Conservation (phyloP, 1,140 invertebrate species). For the Nephila pilipes region DNA sequence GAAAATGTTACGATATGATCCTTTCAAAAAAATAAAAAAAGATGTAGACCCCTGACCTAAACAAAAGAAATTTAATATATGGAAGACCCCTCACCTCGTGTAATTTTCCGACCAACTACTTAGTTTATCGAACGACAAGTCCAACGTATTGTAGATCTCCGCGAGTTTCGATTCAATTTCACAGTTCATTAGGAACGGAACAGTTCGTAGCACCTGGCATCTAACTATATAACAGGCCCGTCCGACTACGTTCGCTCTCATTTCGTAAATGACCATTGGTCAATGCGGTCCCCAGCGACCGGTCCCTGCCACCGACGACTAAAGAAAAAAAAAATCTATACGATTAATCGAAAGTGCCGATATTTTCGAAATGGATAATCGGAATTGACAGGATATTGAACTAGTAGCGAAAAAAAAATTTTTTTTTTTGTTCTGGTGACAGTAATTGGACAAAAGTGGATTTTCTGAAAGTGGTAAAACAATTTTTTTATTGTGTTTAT, state of each 20-base stretch:
- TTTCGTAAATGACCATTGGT: slow-evolving; percentile 28
- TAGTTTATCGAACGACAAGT: slow-evolving; percentile 63
- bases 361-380: background rate
- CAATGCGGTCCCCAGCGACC: background rate
- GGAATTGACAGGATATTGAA: background rate
- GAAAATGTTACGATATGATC: too few species aligned
- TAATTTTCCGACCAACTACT: slow-evolving; percentile 30
- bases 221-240: slow-evolving; percentile 57
- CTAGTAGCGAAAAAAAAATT: too few species aligned
- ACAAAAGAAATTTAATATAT: background rate
- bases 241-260: background rate
- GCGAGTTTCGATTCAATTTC: slow-evolving; percentile 72
- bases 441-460: too few species aligned
- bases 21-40: too few species aligned
- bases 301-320: background rate
- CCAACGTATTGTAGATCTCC: slow-evolving; percentile 21
- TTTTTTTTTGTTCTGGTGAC: too few species aligned
- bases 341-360: background rate
- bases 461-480: too few species aligned
- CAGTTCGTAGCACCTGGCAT: slow-evolving; percentile 64
- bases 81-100: background rate
- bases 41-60: too few species aligned
- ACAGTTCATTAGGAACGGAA: slow-evolving; percentile 71
- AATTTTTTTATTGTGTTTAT: too few species aligned
- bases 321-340: background rate